A percentile compares a stretch with the other conserved stretches of the same genome.
Conservation (phyloP, 2,888 invertebrate species). For the Coelopa pilipes region DNA sequence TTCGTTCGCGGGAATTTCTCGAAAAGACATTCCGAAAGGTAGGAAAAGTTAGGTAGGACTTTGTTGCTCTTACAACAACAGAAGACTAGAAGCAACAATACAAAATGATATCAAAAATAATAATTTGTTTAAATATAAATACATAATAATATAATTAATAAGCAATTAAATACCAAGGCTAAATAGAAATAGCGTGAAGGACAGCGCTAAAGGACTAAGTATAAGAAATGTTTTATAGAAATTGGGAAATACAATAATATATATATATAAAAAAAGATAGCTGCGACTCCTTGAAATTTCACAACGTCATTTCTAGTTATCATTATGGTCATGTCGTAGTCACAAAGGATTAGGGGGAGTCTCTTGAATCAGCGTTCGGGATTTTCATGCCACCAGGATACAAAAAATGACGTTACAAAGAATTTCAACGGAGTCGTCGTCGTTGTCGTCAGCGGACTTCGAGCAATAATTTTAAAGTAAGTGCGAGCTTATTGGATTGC, state of each 20-base stretch:
- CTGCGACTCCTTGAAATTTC: constrained; percentile 18
- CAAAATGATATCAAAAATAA: constrained; percentile 54
- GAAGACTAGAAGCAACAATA: constrained; percentile 66
- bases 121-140: constrained; percentile 18
- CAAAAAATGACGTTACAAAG: constrained; percentile 61
- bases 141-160: constrained; percentile 24
- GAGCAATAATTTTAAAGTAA: constrained; percentile 46
- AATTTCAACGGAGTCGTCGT: constrained; percentile 35
- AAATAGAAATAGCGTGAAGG: not conserved
- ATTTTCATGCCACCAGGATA: constrained; percentile 22
- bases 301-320: constrained; percentile 24
- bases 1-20: constrained; percentile 51
- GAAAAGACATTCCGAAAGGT: not conserved
- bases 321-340: not conserved
- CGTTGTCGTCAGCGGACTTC: constrained; percentile 25
- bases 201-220: not conserved
- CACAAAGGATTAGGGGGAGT: constrained; percentile 45
- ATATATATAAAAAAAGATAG: not conserved
- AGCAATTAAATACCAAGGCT: constrained; percentile 21
- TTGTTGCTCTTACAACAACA: constrained; percentile 63
- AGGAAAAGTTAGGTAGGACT: constrained; percentile 37
- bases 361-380: constrained; percentile 49
- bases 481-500: constrained; percentile 64
- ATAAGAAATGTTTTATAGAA: not conserved
- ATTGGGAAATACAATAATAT: constrained; percentile 9